A percentile compares a stretch with the other conserved stretches of the same genome.
Evolutionary conservation across 2,113 vertebrate genomes (phyloP).

Genomic region (Muntiacus reevesi): DNA sequence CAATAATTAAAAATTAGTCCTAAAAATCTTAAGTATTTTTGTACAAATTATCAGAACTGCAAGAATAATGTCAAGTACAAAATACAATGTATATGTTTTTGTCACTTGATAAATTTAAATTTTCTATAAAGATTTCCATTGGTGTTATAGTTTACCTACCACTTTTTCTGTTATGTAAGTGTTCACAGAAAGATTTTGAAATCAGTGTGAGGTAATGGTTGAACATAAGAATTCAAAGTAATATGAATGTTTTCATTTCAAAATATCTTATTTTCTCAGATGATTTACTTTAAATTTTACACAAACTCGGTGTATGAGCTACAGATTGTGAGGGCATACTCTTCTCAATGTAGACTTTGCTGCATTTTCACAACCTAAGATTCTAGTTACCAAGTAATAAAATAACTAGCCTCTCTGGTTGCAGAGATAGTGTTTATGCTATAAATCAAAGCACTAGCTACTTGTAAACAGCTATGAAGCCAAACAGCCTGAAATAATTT

Average conservation of each 20-base stretch:
- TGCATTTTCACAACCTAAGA: not conserved
- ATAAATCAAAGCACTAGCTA: not conserved
- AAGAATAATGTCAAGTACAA: not conserved
- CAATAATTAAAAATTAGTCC: not conserved
- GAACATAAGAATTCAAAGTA: not conserved
- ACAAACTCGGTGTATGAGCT: not conserved
- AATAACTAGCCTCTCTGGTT: not conserved
- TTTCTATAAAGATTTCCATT: not conserved
- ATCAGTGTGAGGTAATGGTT: not conserved
- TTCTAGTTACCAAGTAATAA: not conserved
- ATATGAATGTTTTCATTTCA: not conserved
- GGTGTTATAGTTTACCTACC: not conserved
- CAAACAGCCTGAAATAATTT: conserved; percentile 20
- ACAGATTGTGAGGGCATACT: not conserved
- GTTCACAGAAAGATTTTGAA: not conserved
- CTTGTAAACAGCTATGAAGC: not conserved
- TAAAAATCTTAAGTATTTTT: not conserved
- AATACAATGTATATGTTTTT: not conserved
- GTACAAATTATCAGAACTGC: not conserved
- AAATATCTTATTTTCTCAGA: not conserved
- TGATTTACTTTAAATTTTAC: conserved; percentile 11
- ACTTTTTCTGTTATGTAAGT: not conserved
- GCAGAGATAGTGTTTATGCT: not conserved
- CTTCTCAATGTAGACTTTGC: not conserved
- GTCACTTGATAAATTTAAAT: not conserved